Evolutionary conservation across 2,113 vertebrate genomes (phyloP).

Genomic region (Cheilinus undulatus): DNA sequence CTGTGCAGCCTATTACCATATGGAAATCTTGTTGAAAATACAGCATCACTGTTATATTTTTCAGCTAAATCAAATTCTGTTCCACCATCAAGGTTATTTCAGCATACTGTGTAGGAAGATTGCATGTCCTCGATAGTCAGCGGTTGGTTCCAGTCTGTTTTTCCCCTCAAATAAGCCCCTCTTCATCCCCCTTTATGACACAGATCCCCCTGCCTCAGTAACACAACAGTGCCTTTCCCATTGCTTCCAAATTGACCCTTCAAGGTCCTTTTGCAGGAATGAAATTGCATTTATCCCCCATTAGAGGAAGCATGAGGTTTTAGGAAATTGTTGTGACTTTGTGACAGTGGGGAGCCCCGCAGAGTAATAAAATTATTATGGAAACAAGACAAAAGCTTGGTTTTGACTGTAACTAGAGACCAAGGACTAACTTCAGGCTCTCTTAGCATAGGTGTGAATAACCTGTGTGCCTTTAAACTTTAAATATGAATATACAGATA

Average conservation of each 20-base stretch:
- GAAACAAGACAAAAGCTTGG: slow-evolving; percentile 32
- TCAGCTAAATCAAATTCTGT: slow-evolving; percentile 58
- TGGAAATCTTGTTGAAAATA: slow-evolving; percentile 74
- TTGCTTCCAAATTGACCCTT: slow-evolving; percentile 69
- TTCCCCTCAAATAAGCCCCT: slow-evolving; percentile 36
- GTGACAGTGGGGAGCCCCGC: slow-evolving; percentile 19
- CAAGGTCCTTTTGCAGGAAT: slow-evolving; percentile 61
- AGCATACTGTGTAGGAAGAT: slow-evolving; percentile 55
- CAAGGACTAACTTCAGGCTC: slow-evolving; percentile 10
- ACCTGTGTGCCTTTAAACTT: slow-evolving; percentile 4
- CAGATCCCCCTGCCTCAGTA: slow-evolving; percentile 15
- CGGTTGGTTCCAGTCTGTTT: slow-evolving; percentile 49
- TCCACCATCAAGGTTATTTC: slow-evolving; percentile 67
- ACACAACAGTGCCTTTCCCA: slow-evolving; percentile 33
- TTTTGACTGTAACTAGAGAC: slow-evolving; percentile 16
- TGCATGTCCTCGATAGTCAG: slow-evolving; percentile 53
- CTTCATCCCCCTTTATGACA: slow-evolving; percentile 29
- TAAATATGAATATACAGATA: not conserved
- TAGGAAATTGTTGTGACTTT: slow-evolving; percentile 45
- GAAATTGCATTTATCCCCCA: slow-evolving; percentile 62
- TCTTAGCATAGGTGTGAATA: slow-evolving; percentile 13
- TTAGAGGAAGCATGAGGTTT: slow-evolving; percentile 47
- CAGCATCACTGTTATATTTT: slow-evolving; percentile 35
- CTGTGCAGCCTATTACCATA: slow-evolving; percentile 71
- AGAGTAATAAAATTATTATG: slow-evolving; percentile 42